Evolutionary conservation across 2,888 invertebrate species (phyloP), one percentile per base, ranked within the genome.

Genomic region (Melikaiella ostensackeni): DNA sequence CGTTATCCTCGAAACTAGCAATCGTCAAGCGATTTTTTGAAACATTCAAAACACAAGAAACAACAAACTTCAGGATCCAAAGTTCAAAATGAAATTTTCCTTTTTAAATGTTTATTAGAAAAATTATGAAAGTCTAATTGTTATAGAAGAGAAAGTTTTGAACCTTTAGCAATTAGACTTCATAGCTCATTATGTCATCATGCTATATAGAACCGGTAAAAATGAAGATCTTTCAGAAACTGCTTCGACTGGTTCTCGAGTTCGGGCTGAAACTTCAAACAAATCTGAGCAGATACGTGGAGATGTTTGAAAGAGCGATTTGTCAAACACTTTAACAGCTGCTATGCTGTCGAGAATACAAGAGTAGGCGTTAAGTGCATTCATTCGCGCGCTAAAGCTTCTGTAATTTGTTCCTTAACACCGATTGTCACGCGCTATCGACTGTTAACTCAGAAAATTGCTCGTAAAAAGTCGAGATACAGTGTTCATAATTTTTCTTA

Each of bases 1-100:
- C 85, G 81, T 83, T 86, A 89, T 90, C 89, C 89, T 90, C 89
- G 89, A 90, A 90, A 90, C 90, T 86, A 86, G 82, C 83, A 82
- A 83, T 75, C 79, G 80, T 81, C 75, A 77, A 27, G 24, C 38
- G 21, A 76, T 78, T 80, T 81, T 80, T 73, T 66, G 21, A 33
- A 62, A 38, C 66, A 63, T 42, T 50, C 75, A 78, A 77, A 74
- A 76, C 55, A n/a, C 3, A 50, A 50, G n/a, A 2, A 50, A 19
- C 7, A 50, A n/a, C n/a, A 50, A n/a, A 8, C 8, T 38, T 13
- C 13, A 3, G 13, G 13, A 13, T 38, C 4, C 4, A 38, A 13
- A 38, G 11, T 38, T 13, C 13, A 13, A 38, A 13, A 13, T 13
- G 2, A 38, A 50, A 50, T 7, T n/a, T 46, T 19, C n/a, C 19